phyloP scores from a whole-genome alignment of 2,888 invertebrate species.

The Cerastis rubricosa region DNA sequence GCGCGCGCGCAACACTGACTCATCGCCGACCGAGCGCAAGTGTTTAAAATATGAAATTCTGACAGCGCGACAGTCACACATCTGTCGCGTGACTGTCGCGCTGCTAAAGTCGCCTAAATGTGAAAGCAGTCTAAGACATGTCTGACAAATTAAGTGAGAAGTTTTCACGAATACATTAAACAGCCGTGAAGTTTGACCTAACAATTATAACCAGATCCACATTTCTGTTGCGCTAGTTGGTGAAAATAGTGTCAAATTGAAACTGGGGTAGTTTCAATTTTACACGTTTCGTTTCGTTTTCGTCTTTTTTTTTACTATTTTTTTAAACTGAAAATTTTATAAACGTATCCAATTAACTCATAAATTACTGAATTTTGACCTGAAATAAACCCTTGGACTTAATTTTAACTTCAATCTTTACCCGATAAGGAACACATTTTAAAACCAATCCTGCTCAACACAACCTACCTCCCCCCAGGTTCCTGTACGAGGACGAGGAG shows the following conservation, averaged over 20 bases:
- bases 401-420: background rate
- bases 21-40: too few relatives aligned
- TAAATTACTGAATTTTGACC: too few relatives aligned
- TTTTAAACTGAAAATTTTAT: too few relatives aligned
- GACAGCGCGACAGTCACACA: too few relatives aligned
- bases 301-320: too few relatives aligned
- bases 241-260: background rate
- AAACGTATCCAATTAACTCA: too few relatives aligned
- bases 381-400: background rate
- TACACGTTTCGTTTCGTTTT: too few relatives aligned
- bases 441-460: background rate
- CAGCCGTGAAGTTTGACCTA: background rate
- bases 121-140: too few relatives aligned
- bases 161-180: background rate
- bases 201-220: background rate
- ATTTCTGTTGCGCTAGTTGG: background rate
- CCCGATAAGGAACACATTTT: background rate
- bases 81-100: too few relatives aligned
- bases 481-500: slow-evolving; percentile 97
- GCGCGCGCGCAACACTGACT: too few relatives aligned
- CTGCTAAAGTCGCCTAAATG: too few relatives aligned
- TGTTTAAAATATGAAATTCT: too few relatives aligned
- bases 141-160: background rate
- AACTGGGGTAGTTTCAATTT: background rate
- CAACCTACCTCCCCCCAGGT: slow-evolving; percentile 78